These are phyloP conservation scores for Drosophila longiperda DNA, from an alignment of 2,888 invertebrate species.

Conservation along the genomic window DNA sequence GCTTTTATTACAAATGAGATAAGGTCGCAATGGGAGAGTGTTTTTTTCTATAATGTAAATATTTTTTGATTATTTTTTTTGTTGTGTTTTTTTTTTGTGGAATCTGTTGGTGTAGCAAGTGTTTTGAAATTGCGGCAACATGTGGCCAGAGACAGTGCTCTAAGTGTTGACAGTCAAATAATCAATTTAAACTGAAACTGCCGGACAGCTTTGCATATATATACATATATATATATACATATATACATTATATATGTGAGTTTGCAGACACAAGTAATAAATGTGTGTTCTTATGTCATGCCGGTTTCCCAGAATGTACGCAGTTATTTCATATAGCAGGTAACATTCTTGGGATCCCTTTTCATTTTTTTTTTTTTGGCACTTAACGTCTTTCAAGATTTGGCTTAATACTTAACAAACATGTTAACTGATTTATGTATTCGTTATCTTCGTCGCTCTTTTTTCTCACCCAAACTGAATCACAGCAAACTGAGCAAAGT, in stretches of 20 bases:
- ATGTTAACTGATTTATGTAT: conserved; percentile 68
- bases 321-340: conserved; percentile 46
- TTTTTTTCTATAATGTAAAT: background rate
- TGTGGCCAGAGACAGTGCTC: conserved; percentile 48
- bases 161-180: conserved; percentile 64
- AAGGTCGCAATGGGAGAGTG: conserved; percentile 19
- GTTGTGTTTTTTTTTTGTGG: background rate
- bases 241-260: background rate
- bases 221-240: background rate
- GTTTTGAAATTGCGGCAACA: conserved; percentile 52
- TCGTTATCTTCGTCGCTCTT: conserved; percentile 1
- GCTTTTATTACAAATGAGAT: conserved; percentile 28
- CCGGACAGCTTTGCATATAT: conserved; percentile 7
- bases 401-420: conserved; percentile 62
- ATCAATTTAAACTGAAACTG: conserved; percentile 73
- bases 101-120: conserved; percentile 28
- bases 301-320: conserved; percentile 53
- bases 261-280: background rate
- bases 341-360: conserved; percentile 50
- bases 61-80: conserved; percentile 14
- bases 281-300: conserved; percentile 64
- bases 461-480: conserved; percentile 41
- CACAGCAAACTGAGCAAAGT: conserved; percentile 21
- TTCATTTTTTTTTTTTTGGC: conserved; percentile 16
- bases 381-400: conserved; percentile 34